These are phyloP conservation scores for Anoplopoma fimbria DNA, from an alignment of 2,113 vertebrate species.

Conservation along the genomic window DNA sequence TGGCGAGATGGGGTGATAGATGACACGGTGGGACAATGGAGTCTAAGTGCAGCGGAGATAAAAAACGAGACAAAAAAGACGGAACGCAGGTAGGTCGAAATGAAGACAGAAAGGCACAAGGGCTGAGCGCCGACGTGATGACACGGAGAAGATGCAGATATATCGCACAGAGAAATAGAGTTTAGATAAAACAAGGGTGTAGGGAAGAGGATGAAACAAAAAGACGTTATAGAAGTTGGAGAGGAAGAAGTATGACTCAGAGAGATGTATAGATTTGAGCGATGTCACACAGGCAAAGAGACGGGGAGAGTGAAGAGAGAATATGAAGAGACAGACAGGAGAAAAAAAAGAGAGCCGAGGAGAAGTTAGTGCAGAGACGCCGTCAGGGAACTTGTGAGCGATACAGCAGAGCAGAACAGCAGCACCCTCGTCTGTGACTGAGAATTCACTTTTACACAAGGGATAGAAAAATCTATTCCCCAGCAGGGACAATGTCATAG, in stretches of 20 bases:
- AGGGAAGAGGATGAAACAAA: constrained; percentile 4
- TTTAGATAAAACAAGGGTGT: constrained; percentile 4
- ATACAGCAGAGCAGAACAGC: constrained; percentile 55
- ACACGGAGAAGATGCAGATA: not conserved
- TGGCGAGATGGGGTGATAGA: constrained; percentile 34
- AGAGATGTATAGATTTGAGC: constrained; percentile 28
- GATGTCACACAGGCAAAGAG: not conserved
- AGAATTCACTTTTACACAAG: constrained; percentile 51
- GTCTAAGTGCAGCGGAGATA: constrained; percentile 23
- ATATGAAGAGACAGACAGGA: not conserved
- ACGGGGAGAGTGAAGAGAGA: not conserved
- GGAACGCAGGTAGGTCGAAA: constrained; percentile 22
- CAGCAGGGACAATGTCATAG: constrained; percentile 75
- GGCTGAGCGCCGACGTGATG: constrained; percentile 7
- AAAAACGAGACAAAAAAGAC: constrained; percentile 11
- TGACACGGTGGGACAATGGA: constrained; percentile 27
- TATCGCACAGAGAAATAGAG: not conserved
- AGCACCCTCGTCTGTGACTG: constrained; percentile 56
- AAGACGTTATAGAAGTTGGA: not conserved
- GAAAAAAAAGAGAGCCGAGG: constrained; percentile 14
- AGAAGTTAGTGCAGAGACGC: constrained; percentile 24
- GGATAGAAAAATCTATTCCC: constrained; percentile 67
- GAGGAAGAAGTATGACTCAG: not conserved
- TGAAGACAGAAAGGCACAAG: constrained; percentile 24
- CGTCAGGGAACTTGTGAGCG: constrained; percentile 44